A percentile compares a stretch with the other conserved stretches of the same genome.
phyloP scores from a whole-genome alignment of 1,140 invertebrate species.

The Monochamus saltuarius region DNA sequence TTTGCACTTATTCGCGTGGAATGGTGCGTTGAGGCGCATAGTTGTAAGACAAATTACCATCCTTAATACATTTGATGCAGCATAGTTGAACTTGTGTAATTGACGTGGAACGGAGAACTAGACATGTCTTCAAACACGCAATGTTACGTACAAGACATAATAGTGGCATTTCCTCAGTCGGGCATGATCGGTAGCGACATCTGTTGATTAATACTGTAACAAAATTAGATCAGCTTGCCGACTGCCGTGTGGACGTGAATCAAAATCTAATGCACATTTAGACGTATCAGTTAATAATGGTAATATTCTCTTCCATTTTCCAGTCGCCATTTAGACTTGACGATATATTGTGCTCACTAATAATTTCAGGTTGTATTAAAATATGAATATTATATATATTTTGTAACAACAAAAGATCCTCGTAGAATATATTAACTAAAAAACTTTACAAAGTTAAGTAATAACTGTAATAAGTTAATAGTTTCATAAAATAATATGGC shows the following conservation, averaged over 20 bases:
- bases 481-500: no score
- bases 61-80: conserved; percentile 4
- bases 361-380: no score
- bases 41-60: conserved; percentile 11
- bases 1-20: neutral
- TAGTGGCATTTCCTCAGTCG: conserved; percentile 25
- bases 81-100: conserved; percentile 19
- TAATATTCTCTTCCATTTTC: no score
- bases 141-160: conserved; percentile 24
- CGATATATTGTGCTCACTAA: no score
- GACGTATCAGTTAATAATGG: no score
- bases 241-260: conserved; percentile 10
- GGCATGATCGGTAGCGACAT: conserved; percentile 32
- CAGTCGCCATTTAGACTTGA: no score
- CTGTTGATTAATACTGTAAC: conserved; percentile 31
- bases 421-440: no score
- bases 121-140: conserved; percentile 24
- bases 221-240: conserved; percentile 25
- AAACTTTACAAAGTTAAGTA: no score
- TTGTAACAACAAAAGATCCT: no score
- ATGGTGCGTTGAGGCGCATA: neutral
- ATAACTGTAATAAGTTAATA: no score
- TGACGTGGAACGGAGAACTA: conserved; percentile 26
- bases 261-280: no score
- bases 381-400: no score